Base-by-base conservation (phyloP, 2,888 invertebrate genomes). In the Epinotia ramella region DNA sequence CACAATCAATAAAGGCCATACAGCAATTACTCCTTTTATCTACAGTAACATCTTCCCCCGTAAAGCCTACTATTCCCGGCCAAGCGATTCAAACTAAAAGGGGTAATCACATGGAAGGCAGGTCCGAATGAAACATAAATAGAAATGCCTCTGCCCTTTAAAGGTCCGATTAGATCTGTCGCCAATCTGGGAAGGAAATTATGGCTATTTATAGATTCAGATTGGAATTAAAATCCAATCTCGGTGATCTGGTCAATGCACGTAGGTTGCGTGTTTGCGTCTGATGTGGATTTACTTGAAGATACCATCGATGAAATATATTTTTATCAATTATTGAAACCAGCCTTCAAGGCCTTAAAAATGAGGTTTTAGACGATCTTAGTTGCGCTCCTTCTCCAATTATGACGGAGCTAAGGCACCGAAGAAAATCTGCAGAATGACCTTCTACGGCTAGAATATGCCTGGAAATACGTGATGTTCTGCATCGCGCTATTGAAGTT, bases 181-280 rank as follows among this genome's bases (percentile, higher is more conserved):
- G 40, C 18, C 57, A 57, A 62, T 56, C 67, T 57, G 4, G 68
- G 20, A 20, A 68, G 57, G 68, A 67, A 40, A 67, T 62, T 16
- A 33, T 56, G 56, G 16, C 40, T 56, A 72, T 56, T 63, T 63
- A 71, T 70, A 60, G 60, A n/a, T 59, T 28, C 13, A 16, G 28
- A 53, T 67, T 62, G 60, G 49, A 11, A 46, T 49, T 60, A 62
- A 11, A 12, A 28, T 6, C 18, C 18, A 49, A 49, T 71, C 18
- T 71, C 20, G 33, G n/a, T 53, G 53, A 53, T 53, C 53, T 53
- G 13, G 46, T 49, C 49, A 16, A 49, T 49, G 13, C 13, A 49
- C 46, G 46, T 16, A 16, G 49, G 16, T 16, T 49, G 49, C 4
- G 16, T 16, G 49, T n/a, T 49, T 49, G 49, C 16, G 5, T 16